Percentiles rank a stretch among this genome's conserved stretches.
These are phyloP conservation scores for Chlorops oryzae DNA, from an alignment of 1,140 invertebrate species.

Conservation along the genomic window DNA sequence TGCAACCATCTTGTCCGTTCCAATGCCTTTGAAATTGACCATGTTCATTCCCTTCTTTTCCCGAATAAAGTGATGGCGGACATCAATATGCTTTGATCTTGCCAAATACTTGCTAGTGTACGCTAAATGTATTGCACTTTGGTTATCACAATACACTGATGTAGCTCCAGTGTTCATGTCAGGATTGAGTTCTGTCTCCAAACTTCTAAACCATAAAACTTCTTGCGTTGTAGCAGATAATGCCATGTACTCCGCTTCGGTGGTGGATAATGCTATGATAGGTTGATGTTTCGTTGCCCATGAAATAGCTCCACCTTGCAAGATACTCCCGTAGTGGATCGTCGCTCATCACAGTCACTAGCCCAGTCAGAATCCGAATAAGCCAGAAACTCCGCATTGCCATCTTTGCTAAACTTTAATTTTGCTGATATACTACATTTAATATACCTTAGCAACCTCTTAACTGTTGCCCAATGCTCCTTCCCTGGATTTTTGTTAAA, in stretches of 20 bases:
- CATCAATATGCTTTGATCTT: too few species aligned
- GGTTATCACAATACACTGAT: conserved; percentile 36
- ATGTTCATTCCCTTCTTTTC: too few species aligned
- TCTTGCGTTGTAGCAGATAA: conserved; percentile 24
- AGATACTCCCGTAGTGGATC: conserved; percentile 28
- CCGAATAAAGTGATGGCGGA: too few species aligned
- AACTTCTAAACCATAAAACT: conserved; percentile 16
- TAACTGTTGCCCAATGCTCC: background rate
- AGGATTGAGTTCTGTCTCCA: conserved; percentile 9
- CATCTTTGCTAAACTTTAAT: background rate
- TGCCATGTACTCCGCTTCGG: conserved; percentile 46
- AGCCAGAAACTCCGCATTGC: background rate
- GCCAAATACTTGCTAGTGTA: too few species aligned
- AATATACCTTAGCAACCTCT: conserved; percentile 5
- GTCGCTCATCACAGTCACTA: conserved; percentile 30
- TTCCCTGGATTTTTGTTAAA: conserved; percentile 23
- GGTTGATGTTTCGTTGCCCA: conserved; percentile 45
- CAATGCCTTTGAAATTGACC: too few species aligned
- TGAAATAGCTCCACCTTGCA: conserved; percentile 22
- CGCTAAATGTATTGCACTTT: too few species aligned
- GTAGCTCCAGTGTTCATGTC: background rate
- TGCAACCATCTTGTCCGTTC: too few species aligned
- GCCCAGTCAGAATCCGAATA: conserved; percentile 8
- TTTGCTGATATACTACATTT: background rate
- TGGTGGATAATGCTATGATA: conserved; percentile 29